Evolutionary conservation across 2,113 vertebrate genomes (phyloP), one percentile per base, ranked within the genome.

Genomic region (Zosterops pallidus): DNA sequence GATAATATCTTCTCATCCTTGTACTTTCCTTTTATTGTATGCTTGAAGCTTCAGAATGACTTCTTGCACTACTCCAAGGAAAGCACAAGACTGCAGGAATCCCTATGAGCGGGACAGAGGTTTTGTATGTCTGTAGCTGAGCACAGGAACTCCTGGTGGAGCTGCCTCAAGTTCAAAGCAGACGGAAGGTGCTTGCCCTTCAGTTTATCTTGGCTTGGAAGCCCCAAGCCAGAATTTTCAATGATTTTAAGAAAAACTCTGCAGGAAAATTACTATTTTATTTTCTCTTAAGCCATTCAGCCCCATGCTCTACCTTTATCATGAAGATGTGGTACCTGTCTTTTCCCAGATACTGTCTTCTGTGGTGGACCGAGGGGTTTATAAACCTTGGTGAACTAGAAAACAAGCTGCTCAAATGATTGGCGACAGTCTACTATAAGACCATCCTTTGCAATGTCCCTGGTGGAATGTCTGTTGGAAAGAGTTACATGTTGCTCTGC

Each of bases 271-370:
- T 49, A 69, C 22, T 50, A 2, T 60, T 80, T 33, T 25, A 3
- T 70, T 42, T 91, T 81, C 14, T 12, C 9, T 44, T 50, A 59
- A 91, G 14, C 26, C 1, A 5, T 89, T 78, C 14, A 47, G 26
- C 5, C 8, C 17, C 4, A 11, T 39, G n/a, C n/a, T 86, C 56
- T 78, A n/a, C 29, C 15, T 90, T 71, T 47, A 52, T 47, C 6
- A 23, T n/a, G 22, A 47, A 55, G 35, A 37, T 42, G 8, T 1
- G 0, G 39, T 53, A 29, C 13, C 12, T 59, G 0, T 57, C 6
- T 82, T 78, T 91, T 79, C 39, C 13, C 8, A 35, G 33, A 22
- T 60, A 35, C 0, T 64, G 25, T 59, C 16, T 63, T 78, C 8
- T 7, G 18, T 44, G 59, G 47, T 55, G 71, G 44, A 68, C 29